Base-by-base conservation (phyloP, 2,113 vertebrate genomes). In the Castor canadensis region DNA sequence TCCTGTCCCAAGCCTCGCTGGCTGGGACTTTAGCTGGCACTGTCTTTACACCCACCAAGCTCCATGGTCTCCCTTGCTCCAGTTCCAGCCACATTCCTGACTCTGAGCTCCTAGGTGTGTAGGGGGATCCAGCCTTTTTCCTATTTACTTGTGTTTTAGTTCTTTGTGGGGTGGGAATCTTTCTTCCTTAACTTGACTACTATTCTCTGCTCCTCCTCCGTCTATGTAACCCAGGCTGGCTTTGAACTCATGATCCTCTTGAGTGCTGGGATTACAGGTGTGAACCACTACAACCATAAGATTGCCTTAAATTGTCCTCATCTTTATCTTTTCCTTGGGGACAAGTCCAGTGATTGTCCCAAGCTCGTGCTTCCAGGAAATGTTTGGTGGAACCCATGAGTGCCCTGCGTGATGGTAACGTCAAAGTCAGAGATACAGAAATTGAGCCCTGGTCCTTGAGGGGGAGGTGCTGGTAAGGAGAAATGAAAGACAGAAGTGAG, bases 341-440 rank as follows among this genome's bases (percentile, higher is more conserved):
- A 22, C 52, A 3, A 32, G 26, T 0, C 3, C 1, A 0, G 10
- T 4, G 9, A 35, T 35, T 56, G 11, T 45, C n/a, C 2, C 9
- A 60, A 38, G 69, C 40, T 40, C 26, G 6, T 72, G 52, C 47
- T 45, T 79, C 30, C 16, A 28, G 81, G 62, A 83, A 38, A 47
- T 24, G 16, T 30, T 40, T 4, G 32, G 28, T 30, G n/a, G 73
- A 71, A 64, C 67, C 62, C 60, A 1, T 16, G 5, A 5, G 75
- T 22, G n/a, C 85, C 32, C 9, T n/a, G 35, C 28, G 24, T 43
- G 19, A 45, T n/a, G 67, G 12, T 9, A 54, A 69, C 28, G 67
- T 6, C 86, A 2, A 49, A 52, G 56, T 49, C 77, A 75, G 32
- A 90, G 38, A 58, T 43, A 22, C 5, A 43, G 47, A 30, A 3